Evolutionary conservation across 2,797 vertebrate genomes (phyloP), one percentile per base, ranked within the genome.

Genomic region (Anguilla megastoma): DNA sequence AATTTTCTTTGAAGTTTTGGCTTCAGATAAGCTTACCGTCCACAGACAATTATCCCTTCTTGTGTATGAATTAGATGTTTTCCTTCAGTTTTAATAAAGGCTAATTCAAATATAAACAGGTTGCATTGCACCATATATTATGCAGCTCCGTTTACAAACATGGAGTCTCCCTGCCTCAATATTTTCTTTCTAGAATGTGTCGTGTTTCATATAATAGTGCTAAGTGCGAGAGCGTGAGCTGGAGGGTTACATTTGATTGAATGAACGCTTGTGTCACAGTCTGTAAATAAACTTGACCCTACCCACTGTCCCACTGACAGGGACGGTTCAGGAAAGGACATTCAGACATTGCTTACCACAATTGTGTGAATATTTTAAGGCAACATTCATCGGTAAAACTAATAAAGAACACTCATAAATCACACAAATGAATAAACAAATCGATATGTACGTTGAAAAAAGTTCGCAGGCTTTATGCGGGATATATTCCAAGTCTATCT

Each of bases 211-310:
- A 85, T 90, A 89, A 87, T 85, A 60, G 69, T 84, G 91, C 86
- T 90, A 90, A 50, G 69, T 84, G 91, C 86, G 89, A 90, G 91
- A 90, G 91, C 91, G 87, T 74, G 89, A 88, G 86, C 85, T 27
- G 66, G 36, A 83, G 88, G 92, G 85, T 89, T 87, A 89, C 86
- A 90, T 87, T 85, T 90, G 92, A 91, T 87, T 71, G 90, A 89
- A 92, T 87, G 90, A 87, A 88, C 84, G 79, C 69, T 82, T 90
- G 88, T 58, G 92, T 88, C 91, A 93, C 91, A 92, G 90, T 89
- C 85, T 91, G 91, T 92, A 91, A 93, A 92, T 85, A 93, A 92
- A 94, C 91, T 88, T 91, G 89, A 91, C 92, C 91, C 85, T 92
- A 63, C 91, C 88, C 90, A 87, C 91, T 90, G 90, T 92, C 87